Evolutionary conservation across 1,140 invertebrate species (phyloP), one percentile per base, ranked within the genome.

Genomic region (Pogonomyrmex californicus): DNA sequence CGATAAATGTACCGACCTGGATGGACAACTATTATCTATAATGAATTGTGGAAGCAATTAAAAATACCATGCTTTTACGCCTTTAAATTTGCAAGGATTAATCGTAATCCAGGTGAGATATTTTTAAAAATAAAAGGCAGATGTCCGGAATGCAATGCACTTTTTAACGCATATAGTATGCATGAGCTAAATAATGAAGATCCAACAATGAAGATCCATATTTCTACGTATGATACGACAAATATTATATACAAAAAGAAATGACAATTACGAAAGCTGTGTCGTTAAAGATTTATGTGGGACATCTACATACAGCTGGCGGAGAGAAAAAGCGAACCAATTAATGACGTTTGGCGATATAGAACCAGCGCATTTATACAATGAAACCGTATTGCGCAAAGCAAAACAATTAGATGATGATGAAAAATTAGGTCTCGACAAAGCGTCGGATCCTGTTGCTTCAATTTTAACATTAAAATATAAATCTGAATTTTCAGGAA

Each of bases 11-110:
- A 54, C 3, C 1, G 3, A 41, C 70, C 33, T 6, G 71, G 51
- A 56, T 75, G 71, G 51, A 75, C 71, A 75, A 3, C 56, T 7
- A 17, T 75, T 14, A 75, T 75, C 1, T 75, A 86, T 33, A 91
- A 92, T 56, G 78, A 82, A 79, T 86, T 47, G 85, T 73, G 9
- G 9, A 73, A 62, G 4, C 41, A 73, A 54, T 12, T 83, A 17
- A 56, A 58, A 44, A 54, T 79, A 9, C 38, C 65, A 0, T 56
- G 71, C 23, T 75, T 7, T 23, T 56, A 56, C 17, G 10, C 44
- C 0, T 63, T 78, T 47, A 70, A 82, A 47, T 56, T 12, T 17
- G 58, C 14, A 7, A 56, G 5, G 12, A n/a, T 70, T 17, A 70
- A 41, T 58, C 51, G 7, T 33, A 47, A 44, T 44, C 14, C 36